These are phyloP conservation scores for Aricia artaxerxes DNA, from an alignment of 2,888 invertebrate genomes.

Conservation along the genomic window DNA sequence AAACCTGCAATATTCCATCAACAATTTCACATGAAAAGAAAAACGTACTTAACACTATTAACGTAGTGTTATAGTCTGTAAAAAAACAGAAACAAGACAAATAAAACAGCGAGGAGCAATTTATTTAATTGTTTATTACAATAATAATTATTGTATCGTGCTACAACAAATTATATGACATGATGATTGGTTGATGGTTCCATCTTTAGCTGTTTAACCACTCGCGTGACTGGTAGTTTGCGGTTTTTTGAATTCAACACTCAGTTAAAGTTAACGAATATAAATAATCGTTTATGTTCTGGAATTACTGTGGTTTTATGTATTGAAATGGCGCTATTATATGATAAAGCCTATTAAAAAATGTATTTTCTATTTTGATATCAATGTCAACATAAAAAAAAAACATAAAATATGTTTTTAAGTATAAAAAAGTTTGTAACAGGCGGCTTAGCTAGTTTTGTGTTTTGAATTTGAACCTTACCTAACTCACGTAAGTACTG, in stretches of 20 bases:
- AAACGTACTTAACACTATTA: background rate
- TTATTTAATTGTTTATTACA: constrained; percentile 19
- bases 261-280: constrained; percentile 1
- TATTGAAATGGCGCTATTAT: no score
- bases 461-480: no score
- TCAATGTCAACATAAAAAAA: no score
- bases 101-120: constrained; percentile 5
- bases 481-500: no score
- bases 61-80: background rate
- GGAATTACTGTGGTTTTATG: background rate
- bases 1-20: background rate
- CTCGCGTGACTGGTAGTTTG: constrained; percentile 28
- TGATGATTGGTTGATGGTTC: constrained; percentile 29
- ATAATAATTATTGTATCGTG: background rate
- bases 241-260: constrained; percentile 28
- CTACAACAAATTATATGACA: constrained; percentile 27
- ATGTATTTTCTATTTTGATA: no score
- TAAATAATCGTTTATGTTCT: constrained; percentile 11
- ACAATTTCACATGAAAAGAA: background rate
- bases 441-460: no score
- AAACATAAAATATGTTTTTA: no score
- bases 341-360: no score
- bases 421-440: no score
- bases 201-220: constrained; percentile 6
- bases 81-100: background rate